A percentile compares a stretch with the other conserved stretches of the same genome.
phyloP scores from a whole-genome alignment of 2,888 invertebrate species.

The Bellardia pandia region DNA sequence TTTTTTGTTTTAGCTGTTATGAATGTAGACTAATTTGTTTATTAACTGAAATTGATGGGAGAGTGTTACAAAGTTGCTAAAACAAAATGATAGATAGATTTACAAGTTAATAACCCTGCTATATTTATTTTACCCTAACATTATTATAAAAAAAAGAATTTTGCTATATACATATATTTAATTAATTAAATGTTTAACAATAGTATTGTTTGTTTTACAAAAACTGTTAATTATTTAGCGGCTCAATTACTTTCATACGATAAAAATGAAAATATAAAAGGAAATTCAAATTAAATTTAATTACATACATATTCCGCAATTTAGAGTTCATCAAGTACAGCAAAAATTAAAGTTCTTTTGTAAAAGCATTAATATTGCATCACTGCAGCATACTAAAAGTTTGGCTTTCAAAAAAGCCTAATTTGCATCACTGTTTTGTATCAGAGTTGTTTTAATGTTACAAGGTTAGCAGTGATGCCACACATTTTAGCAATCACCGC shows the following conservation, averaged over 20 bases:
- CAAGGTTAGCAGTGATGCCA: too few relatives aligned
- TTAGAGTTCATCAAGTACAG: too few relatives aligned
- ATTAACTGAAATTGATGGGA: slow-evolving; percentile 26
- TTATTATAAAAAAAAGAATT: background rate
- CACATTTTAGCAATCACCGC: too few relatives aligned
- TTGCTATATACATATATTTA: background rate
- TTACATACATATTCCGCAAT: too few relatives aligned
- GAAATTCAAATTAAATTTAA: too few relatives aligned
- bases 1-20: slow-evolving; percentile 1
- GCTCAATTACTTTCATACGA: background rate
- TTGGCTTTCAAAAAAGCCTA: too few relatives aligned
- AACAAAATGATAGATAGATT: slow-evolving; percentile 10
- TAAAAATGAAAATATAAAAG: too few relatives aligned
- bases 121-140: background rate
- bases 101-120: background rate
- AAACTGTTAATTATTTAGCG: background rate
- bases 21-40: slow-evolving; percentile 27
- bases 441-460: too few relatives aligned
- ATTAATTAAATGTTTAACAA: background rate
- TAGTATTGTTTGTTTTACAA: background rate
- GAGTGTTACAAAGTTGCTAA: background rate
- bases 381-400: too few relatives aligned
- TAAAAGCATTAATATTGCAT: too few relatives aligned
- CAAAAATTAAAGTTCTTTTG: too few relatives aligned
- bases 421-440: too few relatives aligned